A percentile compares a stretch with the other conserved stretches of the same genome.
Conservation (phyloP, 2,888 invertebrate species). For the Acleris literana region DNA sequence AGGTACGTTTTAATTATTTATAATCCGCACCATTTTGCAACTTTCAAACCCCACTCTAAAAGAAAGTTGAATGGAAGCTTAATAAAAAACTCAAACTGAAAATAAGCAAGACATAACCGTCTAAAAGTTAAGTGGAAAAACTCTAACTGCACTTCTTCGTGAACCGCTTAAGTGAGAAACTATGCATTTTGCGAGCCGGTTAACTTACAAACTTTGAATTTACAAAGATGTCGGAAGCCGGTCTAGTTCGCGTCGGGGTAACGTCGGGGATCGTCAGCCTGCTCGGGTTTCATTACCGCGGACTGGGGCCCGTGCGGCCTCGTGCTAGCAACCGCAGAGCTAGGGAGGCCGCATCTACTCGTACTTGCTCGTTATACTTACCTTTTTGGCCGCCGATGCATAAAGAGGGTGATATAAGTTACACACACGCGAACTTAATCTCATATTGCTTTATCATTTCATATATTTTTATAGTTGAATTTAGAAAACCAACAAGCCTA, state of each 20-base stretch:
- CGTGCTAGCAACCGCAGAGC: too few relatives aligned
- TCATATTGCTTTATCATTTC: too few relatives aligned
- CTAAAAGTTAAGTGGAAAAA: constrained; percentile 32
- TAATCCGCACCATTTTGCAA: too few relatives aligned
- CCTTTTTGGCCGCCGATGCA: too few relatives aligned
- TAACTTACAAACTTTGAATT: constrained; percentile 32
- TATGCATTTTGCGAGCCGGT: constrained; percentile 35
- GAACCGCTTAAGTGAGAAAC: constrained; percentile 34
- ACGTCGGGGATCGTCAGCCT: constrained; percentile 2
- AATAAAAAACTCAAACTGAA: constrained; percentile 17
- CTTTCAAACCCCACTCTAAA: neutral
- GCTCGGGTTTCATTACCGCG: neutral
- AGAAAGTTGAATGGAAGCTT: neutral
- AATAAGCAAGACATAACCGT: constrained; percentile 27
- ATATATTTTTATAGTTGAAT: too few relatives aligned
- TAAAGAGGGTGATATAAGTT: too few relatives aligned
- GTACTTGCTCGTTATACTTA: too few relatives aligned
- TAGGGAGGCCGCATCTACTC: too few relatives aligned
- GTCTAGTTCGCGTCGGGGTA: constrained; percentile 11
- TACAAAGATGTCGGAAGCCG: constrained; percentile 24
- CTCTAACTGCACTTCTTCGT: constrained; percentile 28
- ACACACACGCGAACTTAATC: too few relatives aligned
- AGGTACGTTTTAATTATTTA: too few relatives aligned
- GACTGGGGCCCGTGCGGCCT: too few relatives aligned
- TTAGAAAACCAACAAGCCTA: too few relatives aligned